phyloP scores from a whole-genome alignment of 2,113 vertebrate species.

The Thamnophis sirtalis region DNA sequence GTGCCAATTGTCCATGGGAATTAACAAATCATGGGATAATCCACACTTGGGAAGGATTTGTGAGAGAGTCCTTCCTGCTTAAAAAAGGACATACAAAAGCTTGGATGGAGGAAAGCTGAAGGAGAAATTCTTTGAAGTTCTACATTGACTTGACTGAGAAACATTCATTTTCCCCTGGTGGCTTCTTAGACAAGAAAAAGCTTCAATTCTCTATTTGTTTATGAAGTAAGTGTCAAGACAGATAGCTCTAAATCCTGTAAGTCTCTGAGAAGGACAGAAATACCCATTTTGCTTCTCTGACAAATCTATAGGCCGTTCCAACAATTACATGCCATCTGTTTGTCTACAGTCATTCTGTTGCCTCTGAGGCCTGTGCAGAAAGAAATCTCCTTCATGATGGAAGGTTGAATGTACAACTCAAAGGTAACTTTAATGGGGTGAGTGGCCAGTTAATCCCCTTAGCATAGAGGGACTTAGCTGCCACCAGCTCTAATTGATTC shows the following conservation, averaged over 20 bases:
- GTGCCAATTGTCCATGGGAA: slow-evolving; percentile 13
- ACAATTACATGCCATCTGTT: slow-evolving; percentile 85
- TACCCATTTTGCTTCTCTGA: slow-evolving; percentile 54
- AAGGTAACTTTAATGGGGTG: slow-evolving; percentile 73
- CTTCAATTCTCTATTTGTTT: slow-evolving; percentile 37
- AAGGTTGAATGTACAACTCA: slow-evolving; percentile 68
- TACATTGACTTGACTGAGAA: not conserved
- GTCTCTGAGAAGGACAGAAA: slow-evolving; percentile 30
- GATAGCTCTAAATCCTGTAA: slow-evolving; percentile 20
- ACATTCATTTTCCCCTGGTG: not conserved
- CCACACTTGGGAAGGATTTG: not conserved
- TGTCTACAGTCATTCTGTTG: slow-evolving; percentile 66
- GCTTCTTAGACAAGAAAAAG: not conserved
- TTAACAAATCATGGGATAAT: slow-evolving; percentile 11
- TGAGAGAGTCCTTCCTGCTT: not conserved
- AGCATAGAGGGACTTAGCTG: slow-evolving; percentile 77
- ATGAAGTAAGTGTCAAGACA: slow-evolving; percentile 35
- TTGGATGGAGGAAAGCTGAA: slow-evolving; percentile 6
- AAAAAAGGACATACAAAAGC: not conserved
- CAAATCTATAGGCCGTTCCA: slow-evolving; percentile 55
- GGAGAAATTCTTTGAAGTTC: not conserved
- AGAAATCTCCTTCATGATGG: slow-evolving; percentile 70
- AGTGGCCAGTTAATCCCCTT: slow-evolving; percentile 83
- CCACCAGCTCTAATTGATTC: slow-evolving; percentile 90
- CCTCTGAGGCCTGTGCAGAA: slow-evolving; percentile 64